phyloP scores from a whole-genome alignment of 2,113 vertebrate species.

The Chionis minor region DNA sequence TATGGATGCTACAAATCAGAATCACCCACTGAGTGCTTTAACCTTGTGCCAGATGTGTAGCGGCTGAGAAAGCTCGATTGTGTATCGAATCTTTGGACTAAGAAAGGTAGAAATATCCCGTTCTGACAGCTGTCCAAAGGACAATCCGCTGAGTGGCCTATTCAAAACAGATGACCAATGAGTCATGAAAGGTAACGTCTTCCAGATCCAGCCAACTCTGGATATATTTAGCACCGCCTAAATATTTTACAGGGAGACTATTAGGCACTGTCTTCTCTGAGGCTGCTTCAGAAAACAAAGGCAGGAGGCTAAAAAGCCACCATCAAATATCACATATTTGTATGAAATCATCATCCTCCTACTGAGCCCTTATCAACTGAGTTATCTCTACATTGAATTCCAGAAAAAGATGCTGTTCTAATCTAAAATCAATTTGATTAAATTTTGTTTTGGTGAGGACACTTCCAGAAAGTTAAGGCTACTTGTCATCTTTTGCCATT shows the following conservation, averaged over 20 bases:
- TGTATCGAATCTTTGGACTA: neutral
- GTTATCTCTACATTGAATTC: accelerated
- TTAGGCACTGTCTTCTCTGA: neutral
- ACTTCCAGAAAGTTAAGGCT: neutral
- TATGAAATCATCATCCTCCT: neutral
- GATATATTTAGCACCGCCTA: neutral
- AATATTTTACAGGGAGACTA: neutral
- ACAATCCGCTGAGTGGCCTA: neutral
- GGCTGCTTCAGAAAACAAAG: neutral
- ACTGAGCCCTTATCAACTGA: neutral
- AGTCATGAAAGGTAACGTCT: neutral
- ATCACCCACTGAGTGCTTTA: neutral
- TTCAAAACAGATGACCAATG: neutral
- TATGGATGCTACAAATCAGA: neutral
- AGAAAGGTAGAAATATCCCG: neutral
- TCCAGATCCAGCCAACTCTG: neutral
- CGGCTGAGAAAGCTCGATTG: neutral
- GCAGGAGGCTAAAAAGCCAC: neutral
- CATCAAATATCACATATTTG: neutral
- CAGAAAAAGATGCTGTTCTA: neutral
- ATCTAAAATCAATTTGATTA: neutral
- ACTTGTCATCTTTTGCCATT: neutral
- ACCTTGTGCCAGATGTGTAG: neutral
- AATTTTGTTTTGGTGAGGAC: neutral
- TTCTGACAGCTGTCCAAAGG: neutral